phyloP scores from a whole-genome alignment of 2,888 invertebrate genomes.

The Tetramorium bicarinatum region DNA sequence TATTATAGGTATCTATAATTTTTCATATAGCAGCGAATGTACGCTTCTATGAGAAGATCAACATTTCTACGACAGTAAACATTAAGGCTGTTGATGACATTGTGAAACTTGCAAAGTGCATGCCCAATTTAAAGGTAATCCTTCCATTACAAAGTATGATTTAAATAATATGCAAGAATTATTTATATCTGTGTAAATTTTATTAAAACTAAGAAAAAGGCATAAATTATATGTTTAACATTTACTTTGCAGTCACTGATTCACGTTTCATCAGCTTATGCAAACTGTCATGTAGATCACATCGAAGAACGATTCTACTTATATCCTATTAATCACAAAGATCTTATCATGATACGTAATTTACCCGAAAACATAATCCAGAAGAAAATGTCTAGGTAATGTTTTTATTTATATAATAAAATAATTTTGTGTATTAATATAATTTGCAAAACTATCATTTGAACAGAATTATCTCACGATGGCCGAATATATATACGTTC shows the following conservation, averaged over 20 bases:
- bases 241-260: slow-evolving; percentile 81
- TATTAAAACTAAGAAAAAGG: too few relatives aligned
- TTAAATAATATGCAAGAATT: too few relatives aligned
- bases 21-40: too few relatives aligned
- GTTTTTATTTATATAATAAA: background rate
- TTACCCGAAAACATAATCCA: slow-evolving; percentile 87
- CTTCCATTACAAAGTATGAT: too few relatives aligned
- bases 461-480: slow-evolving; percentile 66
- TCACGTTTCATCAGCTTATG: slow-evolving; percentile 86
- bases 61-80: too few relatives aligned
- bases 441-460: background rate
- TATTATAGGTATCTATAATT: too few relatives aligned
- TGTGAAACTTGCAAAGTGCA: too few relatives aligned
- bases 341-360: slow-evolving; percentile 84
- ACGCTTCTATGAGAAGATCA: too few relatives aligned
- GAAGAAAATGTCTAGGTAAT: slow-evolving; percentile 87
- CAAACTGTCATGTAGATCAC: slow-evolving; percentile 87
- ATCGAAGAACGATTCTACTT: slow-evolving; percentile 91
- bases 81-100: too few relatives aligned
- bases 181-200: too few relatives aligned
- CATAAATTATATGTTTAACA: background rate
- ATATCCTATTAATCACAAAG: slow-evolving; percentile 87
- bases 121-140: too few relatives aligned
- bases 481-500: background rate
- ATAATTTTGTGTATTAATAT: background rate